Base-by-base conservation (phyloP, 2,797 vertebrate species). In the Manis javanica region DNA sequence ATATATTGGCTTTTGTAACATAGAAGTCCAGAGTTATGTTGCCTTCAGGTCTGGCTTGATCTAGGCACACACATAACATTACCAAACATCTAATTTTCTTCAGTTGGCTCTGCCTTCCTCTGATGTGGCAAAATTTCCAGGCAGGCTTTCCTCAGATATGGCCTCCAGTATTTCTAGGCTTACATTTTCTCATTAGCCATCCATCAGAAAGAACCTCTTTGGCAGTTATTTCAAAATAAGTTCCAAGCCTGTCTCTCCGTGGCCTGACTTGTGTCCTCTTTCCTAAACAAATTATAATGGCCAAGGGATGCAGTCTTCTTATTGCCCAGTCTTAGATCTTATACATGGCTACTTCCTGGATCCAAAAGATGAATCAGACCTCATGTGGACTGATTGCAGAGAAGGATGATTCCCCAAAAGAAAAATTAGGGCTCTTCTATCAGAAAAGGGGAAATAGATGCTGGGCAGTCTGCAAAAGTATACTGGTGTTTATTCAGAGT, bases 1-100 rank as follows among this genome's bases (percentile, higher is more conserved):
- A n/a, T 61, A 1, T 19, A 21, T 8, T 91, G 57, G 51, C 26
- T 63, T 85, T 66, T 12, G 29, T 18, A 71, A 89, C 3, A 14
- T 51, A 31, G 68, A 69, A 34, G 11, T 39, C 26, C 31, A 91
- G 23, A 13, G 42, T 42, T 26, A 7, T 1, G 2, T 37, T 64
- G 24, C n/a, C 75, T 91, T 88, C 42, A 34, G 83, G 42, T 86
- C 68, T 89, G 78, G 39, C 24, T 82, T 91, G 53, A 97, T 66
- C 74, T 77, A 71, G 53, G 23, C 29, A 66, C 37, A 72, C 12
- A 46, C 19, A 74, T 11, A 24, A 4, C 68, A 2, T 63, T 63
- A 63, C 88, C 29, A 85, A 26, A 46, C 88, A 78, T 93, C 51
- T 7, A 14, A 59, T 29, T 53, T 63, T 63, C 21, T 81, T 68